phyloP scores from a whole-genome alignment of 2,888 invertebrate genomes.

The Carcina quercana region DNA sequence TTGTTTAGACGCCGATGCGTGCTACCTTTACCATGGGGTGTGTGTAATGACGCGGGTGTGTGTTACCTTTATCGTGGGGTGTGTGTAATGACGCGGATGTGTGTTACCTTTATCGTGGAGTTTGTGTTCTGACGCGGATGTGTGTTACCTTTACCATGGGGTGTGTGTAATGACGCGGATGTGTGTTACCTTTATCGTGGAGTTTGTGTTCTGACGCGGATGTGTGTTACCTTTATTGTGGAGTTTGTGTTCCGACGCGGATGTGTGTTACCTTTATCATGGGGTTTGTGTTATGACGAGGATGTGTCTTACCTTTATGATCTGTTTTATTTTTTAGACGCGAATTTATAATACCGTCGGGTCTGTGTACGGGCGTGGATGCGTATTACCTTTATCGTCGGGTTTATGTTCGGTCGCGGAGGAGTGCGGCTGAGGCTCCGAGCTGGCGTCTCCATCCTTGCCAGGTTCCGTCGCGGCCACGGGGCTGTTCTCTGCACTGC shows the following conservation, averaged over 20 bases:
- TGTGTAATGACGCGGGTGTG: neutral
- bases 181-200: slow-evolving; percentile 4
- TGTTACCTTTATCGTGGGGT: slow-evolving; percentile 4
- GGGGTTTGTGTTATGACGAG: no score
- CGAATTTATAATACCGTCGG: no score
- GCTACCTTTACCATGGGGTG: neutral
- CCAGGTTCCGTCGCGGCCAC: slow-evolving; percentile 37
- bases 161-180: neutral
- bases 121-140: neutral
- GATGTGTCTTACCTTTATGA: no score
- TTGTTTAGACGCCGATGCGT: no score
- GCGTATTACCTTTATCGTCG: no score
- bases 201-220: no score
- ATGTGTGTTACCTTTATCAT: no score
- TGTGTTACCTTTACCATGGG: slow-evolving; percentile 4
- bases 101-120: slow-evolving; percentile 4
- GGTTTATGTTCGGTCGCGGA: neutral
- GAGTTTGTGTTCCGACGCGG: no score
- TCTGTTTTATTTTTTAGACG: slow-evolving; percentile 21
- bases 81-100: neutral
- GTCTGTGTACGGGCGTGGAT: no score
- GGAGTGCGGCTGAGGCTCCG: slow-evolving; percentile 10
- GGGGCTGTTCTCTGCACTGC: slow-evolving; percentile 60
- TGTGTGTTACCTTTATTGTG: no score
- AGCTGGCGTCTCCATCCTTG: slow-evolving; percentile 25